Percentiles rank a stretch among this genome's conserved stretches.
Conservation (phyloP, 2,888 invertebrate genomes). For the Caenorhabditis wallacei region DNA sequence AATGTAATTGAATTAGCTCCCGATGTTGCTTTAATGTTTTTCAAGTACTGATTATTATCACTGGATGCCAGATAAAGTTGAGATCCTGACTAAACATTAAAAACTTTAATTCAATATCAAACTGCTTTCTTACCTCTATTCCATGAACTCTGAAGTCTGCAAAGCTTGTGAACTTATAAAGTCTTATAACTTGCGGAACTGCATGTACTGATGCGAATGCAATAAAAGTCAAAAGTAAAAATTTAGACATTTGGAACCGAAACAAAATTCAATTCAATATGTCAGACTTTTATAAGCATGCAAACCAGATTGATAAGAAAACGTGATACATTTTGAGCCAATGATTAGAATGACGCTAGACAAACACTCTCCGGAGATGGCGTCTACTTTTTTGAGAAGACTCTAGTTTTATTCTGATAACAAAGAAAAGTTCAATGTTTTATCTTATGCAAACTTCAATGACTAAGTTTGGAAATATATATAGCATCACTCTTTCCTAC, state of each 20-base stretch:
- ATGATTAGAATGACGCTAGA: no score
- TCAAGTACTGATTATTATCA: not conserved
- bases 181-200: not conserved
- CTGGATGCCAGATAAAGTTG: not conserved
- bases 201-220: not conserved
- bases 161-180: not conserved
- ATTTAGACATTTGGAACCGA: not conserved
- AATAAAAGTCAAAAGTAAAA: not conserved
- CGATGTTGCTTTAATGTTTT: not conserved
- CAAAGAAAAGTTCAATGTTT: no score
- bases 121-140: not conserved
- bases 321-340: no score
- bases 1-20: not conserved
- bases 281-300: not conserved
- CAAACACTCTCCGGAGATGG: no score
- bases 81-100: not conserved
- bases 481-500: no score
- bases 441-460: no score
- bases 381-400: no score
- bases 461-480: no score
- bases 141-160: not conserved
- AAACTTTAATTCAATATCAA: not conserved
- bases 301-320: not conserved
- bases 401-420: no score
- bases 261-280: no score